These are phyloP conservation scores for Pitta sordida DNA, from an alignment of 2,113 vertebrate genomes.

Conservation along the genomic window DNA sequence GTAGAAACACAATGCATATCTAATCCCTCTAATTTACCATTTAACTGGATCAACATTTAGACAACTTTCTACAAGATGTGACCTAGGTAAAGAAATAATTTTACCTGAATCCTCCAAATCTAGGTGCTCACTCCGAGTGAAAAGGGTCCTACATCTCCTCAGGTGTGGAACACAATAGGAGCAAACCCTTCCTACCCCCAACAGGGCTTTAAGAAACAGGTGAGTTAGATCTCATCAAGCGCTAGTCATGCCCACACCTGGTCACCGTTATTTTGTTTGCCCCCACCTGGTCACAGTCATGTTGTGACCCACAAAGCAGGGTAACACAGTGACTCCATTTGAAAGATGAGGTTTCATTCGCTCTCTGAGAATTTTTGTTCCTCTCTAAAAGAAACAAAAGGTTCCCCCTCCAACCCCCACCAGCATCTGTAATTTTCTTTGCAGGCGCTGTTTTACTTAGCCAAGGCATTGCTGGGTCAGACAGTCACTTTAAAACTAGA, in stretches of 20 bases:
- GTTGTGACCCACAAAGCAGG: neutral
- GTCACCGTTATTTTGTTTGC: neutral
- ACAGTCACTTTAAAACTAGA: constrained; percentile 55
- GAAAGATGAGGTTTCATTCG: neutral
- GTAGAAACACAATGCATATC: neutral
- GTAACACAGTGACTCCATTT: neutral
- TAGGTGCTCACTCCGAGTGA: neutral
- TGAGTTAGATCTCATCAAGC: neutral
- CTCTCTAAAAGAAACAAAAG: constrained; percentile 9
- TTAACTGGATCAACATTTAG: neutral
- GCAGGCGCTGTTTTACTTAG: constrained; percentile 27
- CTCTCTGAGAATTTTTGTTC: neutral
- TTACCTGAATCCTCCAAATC: neutral
- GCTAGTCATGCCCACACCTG: neutral
- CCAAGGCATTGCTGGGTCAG: constrained; percentile 47
- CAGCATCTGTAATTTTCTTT: constrained; percentile 34
- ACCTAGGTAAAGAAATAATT: neutral
- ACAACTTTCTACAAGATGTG: neutral
- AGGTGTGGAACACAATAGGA: accelerated
- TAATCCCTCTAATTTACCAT: neutral
- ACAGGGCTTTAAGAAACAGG: neutral
- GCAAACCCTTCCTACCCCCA: accelerated
- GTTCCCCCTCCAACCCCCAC: neutral
- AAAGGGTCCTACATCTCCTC: accelerated
- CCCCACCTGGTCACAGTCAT: neutral